Conservation (phyloP, 2,888 invertebrate species). For the Caenorhabditis sp. region DNA sequence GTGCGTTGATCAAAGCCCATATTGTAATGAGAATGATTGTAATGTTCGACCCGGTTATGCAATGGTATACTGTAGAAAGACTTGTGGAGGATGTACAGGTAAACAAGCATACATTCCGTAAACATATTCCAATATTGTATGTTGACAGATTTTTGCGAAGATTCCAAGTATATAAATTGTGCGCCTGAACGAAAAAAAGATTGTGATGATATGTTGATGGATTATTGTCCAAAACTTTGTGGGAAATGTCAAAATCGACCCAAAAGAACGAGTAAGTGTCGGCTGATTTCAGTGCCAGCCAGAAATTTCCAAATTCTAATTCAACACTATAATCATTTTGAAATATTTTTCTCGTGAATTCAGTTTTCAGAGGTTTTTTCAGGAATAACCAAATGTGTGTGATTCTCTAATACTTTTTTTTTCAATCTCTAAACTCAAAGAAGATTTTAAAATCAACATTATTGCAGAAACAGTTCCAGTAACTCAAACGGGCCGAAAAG, state of each 20-base stretch:
- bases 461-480: slow-evolving; percentile 30
- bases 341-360: too few relatives aligned
- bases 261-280: slow-evolving; percentile 26
- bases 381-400: too few relatives aligned
- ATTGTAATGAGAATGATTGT: slow-evolving; percentile 58
- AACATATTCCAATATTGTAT: background rate
- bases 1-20: slow-evolving; percentile 47
- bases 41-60: slow-evolving; percentile 55
- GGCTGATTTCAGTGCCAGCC: too few relatives aligned
- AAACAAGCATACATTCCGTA: background rate
- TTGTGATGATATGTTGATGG: slow-evolving; percentile 54
- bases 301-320: too few relatives aligned
- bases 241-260: slow-evolving; percentile 36
- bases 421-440: too few relatives aligned
- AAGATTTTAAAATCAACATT: too few relatives aligned
- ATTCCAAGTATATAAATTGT: slow-evolving; percentile 49
- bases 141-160: slow-evolving; percentile 42
- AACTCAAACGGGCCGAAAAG: slow-evolving; percentile 12
- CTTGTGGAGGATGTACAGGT: slow-evolving; percentile 54
- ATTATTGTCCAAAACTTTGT: slow-evolving; percentile 49
- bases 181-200: slow-evolving; percentile 43
- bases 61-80: slow-evolving; percentile 54
- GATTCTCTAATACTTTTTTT: too few relatives aligned
- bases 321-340: too few relatives aligned
- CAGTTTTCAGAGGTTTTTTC: too few relatives aligned